These are phyloP conservation scores for Geopemphigus sp. DNA, from an alignment of 1,140 invertebrate species.

Conservation along the genomic window DNA sequence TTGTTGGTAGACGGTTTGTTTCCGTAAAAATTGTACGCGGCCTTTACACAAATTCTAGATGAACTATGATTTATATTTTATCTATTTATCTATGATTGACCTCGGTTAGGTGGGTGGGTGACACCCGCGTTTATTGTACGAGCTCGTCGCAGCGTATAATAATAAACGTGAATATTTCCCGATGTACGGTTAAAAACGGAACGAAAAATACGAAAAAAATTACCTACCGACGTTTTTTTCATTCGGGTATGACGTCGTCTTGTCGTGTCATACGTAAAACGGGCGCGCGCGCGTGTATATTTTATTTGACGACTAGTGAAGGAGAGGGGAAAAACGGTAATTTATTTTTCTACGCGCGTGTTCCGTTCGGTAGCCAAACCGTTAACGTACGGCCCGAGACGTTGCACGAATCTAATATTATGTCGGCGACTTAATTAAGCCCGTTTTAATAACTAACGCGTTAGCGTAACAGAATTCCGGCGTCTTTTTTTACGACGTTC, in stretches of 20 bases:
- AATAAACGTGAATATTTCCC: constrained; percentile 10
- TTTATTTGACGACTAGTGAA: background rate
- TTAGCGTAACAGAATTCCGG: background rate
- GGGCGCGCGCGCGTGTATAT: background rate
- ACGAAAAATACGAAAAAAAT: background rate
- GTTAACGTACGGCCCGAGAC: background rate
- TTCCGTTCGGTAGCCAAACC: background rate
- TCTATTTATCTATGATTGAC: no score
- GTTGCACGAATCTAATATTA: background rate
- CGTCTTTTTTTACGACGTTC: background rate
- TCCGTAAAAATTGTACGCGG: no score
- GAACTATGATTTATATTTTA: no score
- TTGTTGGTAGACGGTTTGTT: no score
- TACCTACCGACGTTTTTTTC: background rate
- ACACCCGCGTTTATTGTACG: no score
- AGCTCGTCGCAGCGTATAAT: no score
- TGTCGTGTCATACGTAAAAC: background rate
- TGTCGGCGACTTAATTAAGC: background rate
- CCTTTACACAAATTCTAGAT: constrained; percentile 10
- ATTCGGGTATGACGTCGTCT: background rate
- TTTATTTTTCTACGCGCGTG: background rate
- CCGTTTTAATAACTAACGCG: background rate
- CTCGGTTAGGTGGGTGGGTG: no score
- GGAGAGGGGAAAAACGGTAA: background rate
- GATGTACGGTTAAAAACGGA: background rate